Conservation (phyloP, 1,140 invertebrate species). For the Carposina sasakii region DNA sequence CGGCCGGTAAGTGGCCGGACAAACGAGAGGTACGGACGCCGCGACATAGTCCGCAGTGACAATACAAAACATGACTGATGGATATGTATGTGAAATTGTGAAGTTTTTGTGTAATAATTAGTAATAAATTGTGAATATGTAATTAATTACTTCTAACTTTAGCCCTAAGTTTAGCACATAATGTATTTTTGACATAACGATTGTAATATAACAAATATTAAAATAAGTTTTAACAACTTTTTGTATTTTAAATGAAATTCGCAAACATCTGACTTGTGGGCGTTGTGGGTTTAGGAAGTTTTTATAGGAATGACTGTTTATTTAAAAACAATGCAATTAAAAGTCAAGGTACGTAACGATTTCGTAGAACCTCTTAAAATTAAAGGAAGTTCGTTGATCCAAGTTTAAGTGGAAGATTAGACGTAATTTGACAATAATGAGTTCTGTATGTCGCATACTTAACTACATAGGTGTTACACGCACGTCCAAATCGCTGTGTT, state of each 20-base stretch:
- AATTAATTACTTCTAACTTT: no score
- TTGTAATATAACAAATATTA: no score
- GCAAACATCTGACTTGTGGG: constrained; percentile 6
- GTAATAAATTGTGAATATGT: no score
- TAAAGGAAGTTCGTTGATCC: constrained; percentile 51
- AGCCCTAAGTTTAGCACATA: no score
- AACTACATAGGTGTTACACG: no score
- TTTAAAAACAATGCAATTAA: constrained; percentile 39
- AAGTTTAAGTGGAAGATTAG: constrained; percentile 44
- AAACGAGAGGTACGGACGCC: constrained; percentile 72
- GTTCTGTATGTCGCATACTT: constrained; percentile 25
- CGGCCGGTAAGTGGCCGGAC: constrained; percentile 78
- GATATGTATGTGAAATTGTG: no score
- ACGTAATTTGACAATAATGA: constrained; percentile 62
- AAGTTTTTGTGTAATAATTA: no score
- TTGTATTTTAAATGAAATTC: constrained; percentile 40
- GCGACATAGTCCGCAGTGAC: constrained; percentile 76
- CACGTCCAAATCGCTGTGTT: constrained; percentile 11
- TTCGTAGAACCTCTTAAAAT: constrained; percentile 26
- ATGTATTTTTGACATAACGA: no score
- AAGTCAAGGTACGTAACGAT: constrained; percentile 22
- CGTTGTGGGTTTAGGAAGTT: no score
- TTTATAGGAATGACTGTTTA: constrained; percentile 6
- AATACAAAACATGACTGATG: no score
- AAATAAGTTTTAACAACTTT: constrained; percentile 30